A percentile compares a stretch with the other conserved stretches of the same genome.
Evolutionary conservation across 2,113 vertebrate genomes (phyloP).

Genomic region (Guaruba guarouba): DNA sequence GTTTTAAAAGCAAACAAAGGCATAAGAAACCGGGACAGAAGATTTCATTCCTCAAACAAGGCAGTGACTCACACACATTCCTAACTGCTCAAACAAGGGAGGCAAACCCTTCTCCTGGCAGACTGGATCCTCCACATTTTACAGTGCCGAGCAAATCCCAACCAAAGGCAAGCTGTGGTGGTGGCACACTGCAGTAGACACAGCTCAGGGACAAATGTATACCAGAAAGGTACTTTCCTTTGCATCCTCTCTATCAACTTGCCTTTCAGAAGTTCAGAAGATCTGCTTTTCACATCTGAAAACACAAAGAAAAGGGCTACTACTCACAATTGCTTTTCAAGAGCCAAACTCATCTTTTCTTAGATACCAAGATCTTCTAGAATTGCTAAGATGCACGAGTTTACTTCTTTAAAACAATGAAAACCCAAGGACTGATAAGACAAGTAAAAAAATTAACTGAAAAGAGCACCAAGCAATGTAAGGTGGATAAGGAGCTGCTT

Average conservation of each 20-base stretch:
- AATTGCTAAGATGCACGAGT: background rate
- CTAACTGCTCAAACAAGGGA: background rate
- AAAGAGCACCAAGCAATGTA: background rate
- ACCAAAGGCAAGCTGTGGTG: background rate
- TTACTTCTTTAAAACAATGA: background rate
- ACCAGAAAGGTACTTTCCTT: background rate
- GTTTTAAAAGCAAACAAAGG: constrained; percentile 19
- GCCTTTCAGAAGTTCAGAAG: background rate
- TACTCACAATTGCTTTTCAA: background rate
- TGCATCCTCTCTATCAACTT: background rate
- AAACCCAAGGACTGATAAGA: background rate
- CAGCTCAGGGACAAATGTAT: background rate
- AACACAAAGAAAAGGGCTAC: background rate
- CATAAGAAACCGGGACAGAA: background rate
- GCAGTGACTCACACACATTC: constrained; percentile 46
- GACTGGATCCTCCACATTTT: background rate
- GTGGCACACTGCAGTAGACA: background rate
- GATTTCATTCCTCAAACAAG: background rate
- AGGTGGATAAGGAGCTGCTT: background rate
- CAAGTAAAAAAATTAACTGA: background rate
- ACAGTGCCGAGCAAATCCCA: background rate
- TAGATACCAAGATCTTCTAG: background rate
- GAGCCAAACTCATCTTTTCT: background rate
- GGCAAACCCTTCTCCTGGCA: background rate
- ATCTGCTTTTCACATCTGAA: background rate